phyloP scores from a whole-genome alignment of 1,140 invertebrate species.

The Trialeurodes vaporariorum region DNA sequence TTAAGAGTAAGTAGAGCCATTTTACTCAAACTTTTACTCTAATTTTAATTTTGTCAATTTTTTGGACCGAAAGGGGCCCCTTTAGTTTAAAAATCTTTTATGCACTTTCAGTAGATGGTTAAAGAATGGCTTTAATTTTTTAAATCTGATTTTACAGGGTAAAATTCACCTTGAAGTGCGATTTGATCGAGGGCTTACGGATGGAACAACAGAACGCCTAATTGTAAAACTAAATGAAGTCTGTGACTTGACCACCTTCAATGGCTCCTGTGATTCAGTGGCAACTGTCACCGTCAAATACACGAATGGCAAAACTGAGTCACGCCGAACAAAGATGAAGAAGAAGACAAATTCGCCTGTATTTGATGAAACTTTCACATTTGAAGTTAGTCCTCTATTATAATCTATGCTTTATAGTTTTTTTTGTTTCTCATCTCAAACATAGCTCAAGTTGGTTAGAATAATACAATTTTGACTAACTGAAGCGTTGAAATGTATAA shows the following conservation, averaged over 20 bases:
- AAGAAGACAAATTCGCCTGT: slow-evolving; percentile 81
- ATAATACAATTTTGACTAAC: slow-evolving; percentile 4
- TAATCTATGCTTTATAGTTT: not conserved
- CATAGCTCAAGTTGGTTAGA: not conserved
- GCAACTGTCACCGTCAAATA: slow-evolving; percentile 67
- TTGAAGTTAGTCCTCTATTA: slow-evolving; percentile 66
- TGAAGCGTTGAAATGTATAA: too few species aligned
- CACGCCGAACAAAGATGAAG: slow-evolving; percentile 70
- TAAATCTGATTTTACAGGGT: slow-evolving; percentile 24
- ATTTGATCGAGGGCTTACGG: slow-evolving; percentile 35
- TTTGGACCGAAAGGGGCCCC: too few species aligned
- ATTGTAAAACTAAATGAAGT: slow-evolving; percentile 59
- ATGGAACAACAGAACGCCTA: slow-evolving; percentile 17
- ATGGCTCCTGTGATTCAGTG: slow-evolving; percentile 82
- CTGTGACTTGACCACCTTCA: slow-evolving; percentile 74
- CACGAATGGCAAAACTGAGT: slow-evolving; percentile 64
- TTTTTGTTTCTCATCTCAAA: not conserved
- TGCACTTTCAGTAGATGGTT: too few species aligned
- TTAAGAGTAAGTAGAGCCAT: too few species aligned
- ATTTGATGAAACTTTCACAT: slow-evolving; percentile 78
- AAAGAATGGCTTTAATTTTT: slow-evolving; percentile 13
- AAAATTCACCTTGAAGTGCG: slow-evolving; percentile 59
- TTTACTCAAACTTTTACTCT: too few species aligned
- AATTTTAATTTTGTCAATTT: too few species aligned
- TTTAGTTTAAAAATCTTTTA: too few species aligned